Conservation (phyloP, 1,140 invertebrate genomes). For the Nixonia krombeini region DNA sequence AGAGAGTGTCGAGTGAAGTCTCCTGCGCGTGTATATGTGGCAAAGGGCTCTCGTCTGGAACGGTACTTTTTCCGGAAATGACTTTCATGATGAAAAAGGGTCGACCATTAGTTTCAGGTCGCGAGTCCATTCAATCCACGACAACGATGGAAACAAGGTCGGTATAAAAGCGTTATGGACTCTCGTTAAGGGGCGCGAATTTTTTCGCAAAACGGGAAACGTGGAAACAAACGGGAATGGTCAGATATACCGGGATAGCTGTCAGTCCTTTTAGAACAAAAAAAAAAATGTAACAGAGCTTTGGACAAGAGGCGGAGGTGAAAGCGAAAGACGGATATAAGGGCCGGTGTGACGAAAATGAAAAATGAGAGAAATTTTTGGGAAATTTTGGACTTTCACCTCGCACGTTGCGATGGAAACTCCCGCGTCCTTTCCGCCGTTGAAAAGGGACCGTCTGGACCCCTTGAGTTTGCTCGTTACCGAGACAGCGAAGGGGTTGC, state of each 20-base stretch:
- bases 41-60: conserved; percentile 31
- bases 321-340: conserved; percentile 20
- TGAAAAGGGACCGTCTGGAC: not conserved
- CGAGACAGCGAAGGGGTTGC: not conserved
- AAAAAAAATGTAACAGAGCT: conserved; percentile 24
- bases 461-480: not conserved
- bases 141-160: no score
- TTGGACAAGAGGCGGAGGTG: conserved; percentile 5
- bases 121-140: not conserved
- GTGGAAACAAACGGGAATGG: no score
- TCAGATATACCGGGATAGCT: no score
- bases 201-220: no score
- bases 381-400: conserved; percentile 28
- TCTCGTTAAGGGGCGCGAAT: no score
- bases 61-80: conserved; percentile 30
- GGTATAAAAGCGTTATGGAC: no score
- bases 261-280: no score
- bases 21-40: conserved; percentile 10
- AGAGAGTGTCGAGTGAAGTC: conserved; percentile 14
- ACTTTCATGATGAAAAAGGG: not conserved
- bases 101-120: conserved; percentile 15
- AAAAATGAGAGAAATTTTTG: conserved; percentile 53
- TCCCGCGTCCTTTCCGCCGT: not conserved
- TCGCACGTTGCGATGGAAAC: not conserved
- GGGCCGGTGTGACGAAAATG: conserved; percentile 37